Conservation (phyloP, 2,797 vertebrate species). For the Bovichtus variegatus region DNA sequence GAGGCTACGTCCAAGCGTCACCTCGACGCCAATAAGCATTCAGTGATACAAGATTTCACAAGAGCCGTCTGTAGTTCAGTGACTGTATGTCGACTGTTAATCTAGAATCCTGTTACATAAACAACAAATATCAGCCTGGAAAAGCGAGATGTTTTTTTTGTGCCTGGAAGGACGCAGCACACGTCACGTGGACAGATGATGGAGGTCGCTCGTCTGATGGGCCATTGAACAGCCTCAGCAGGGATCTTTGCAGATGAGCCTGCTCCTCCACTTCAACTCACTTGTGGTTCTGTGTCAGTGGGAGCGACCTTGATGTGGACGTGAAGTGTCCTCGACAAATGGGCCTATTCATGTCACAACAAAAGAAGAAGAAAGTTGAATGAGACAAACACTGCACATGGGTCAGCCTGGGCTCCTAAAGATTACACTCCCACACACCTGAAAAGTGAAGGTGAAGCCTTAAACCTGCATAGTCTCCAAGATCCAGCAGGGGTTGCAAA, state of each 20-base stretch:
- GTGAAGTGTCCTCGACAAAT: slow-evolving; percentile 15
- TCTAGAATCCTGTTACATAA: background rate
- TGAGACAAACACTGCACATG: background rate
- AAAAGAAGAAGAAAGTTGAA: background rate
- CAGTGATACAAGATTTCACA: background rate
- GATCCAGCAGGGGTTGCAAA: no score
- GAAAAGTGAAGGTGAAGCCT: no score
- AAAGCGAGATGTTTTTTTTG: background rate
- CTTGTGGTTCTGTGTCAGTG: background rate
- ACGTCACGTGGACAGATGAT: slow-evolving; percentile 26
- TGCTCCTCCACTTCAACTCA: slow-evolving; percentile 8
- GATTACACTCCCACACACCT: no score
- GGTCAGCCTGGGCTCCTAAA: no score
- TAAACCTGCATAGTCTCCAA: no score
- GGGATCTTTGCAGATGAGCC: slow-evolving; percentile 24
- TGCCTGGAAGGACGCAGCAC: background rate
- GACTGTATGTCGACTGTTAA: no score
- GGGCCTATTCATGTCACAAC: background rate
- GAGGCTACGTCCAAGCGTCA: background rate
- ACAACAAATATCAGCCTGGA: background rate
- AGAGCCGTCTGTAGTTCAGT: background rate
- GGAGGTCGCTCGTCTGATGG: slow-evolving; percentile 27
- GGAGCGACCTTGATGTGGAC: slow-evolving; percentile 42
- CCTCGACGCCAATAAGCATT: background rate
- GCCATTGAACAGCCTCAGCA: slow-evolving; percentile 36